Base-by-base conservation (phyloP, 1,140 invertebrate genomes). In the Dendrolimus kikuchii region DNA sequence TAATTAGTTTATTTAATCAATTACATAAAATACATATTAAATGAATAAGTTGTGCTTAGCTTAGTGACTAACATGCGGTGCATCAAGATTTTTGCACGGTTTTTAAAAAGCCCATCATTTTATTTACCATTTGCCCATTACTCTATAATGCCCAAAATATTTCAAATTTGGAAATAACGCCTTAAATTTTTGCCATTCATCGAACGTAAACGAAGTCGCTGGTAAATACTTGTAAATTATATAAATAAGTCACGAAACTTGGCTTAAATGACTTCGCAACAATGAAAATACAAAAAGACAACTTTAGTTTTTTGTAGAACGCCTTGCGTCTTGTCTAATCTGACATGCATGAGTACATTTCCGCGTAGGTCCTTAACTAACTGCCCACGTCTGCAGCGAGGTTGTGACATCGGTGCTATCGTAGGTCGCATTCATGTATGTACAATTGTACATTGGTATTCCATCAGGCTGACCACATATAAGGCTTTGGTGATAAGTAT, bases 351-450 rank as follows among this genome's bases (percentile, higher is more conserved):
- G 55, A 49, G 51, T 54, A 57, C 53, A 53, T 76, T 80, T 80
- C 79, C 79, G 79, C 74, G 70, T 80, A 74, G 68, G 59, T 77
- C 67, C 69, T 79, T 79, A 76, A 70, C 65, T 71, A 49, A 44
- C 77, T 55, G 40, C 76, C 77, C 80, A 81, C 80, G 80, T 83
- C 55, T 65, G 53, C 64, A 56, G 66, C 74, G 74, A 81, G 77
- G 75, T 64, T 74, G 63, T 62, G 53, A 49, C 49, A 42, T 41
- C 62, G 66, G 60, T 53, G 56, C 46, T 59, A 52, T 60, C 56
- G 63, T 65, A 71, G 63, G 51, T 63, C 53, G 46, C 49, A 54
- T 48, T 60, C 51, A 55, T 63, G 60, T 61, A 68, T 62, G 64
- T 64, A 48, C 53, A 65, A 53, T 48, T 47, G 50, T 69, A 53